These are phyloP conservation scores for Trachemys scripta DNA, from an alignment of 2,113 vertebrate genomes.

Conservation along the genomic window DNA sequence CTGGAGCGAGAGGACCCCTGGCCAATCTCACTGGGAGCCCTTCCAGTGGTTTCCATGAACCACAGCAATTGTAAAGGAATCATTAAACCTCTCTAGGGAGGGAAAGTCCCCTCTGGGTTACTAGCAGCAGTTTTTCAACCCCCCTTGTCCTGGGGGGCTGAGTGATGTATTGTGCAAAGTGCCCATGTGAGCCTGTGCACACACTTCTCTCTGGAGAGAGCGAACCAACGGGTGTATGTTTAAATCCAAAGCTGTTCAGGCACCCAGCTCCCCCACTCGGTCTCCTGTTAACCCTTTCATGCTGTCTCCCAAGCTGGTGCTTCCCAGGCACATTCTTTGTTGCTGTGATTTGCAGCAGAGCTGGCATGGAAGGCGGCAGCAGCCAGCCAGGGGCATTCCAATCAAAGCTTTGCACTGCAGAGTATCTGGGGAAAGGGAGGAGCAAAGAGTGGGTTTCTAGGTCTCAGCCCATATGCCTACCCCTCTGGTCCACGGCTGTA, in stretches of 20 bases:
- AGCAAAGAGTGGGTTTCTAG: neutral
- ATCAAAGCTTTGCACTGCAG: rapidly evolving
- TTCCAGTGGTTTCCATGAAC: rapidly evolving
- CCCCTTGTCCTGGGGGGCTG: rapidly evolving
- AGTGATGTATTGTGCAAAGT: no score
- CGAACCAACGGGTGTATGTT: no score
- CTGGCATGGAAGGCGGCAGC: neutral
- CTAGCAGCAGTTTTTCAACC: neutral
- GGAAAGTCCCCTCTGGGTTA: no score
- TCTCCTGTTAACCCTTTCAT: no score
- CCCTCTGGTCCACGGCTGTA: neutral
- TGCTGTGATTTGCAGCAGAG: neutral
- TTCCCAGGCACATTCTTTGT: neutral
- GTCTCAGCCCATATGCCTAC: neutral
- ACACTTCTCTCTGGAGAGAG: no score
- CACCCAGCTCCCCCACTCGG: no score
- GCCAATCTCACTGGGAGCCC: neutral
- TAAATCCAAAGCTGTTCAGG: no score
- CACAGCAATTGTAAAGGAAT: neutral
- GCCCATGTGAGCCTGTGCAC: no score
- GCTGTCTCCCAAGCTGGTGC: neutral
- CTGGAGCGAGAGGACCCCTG: neutral
- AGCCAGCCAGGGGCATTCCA: neutral
- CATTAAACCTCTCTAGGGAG: no score
- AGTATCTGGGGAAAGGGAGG: neutral